Conservation (phyloP, 2,113 vertebrate genomes). For the Taxidea taxus region DNA sequence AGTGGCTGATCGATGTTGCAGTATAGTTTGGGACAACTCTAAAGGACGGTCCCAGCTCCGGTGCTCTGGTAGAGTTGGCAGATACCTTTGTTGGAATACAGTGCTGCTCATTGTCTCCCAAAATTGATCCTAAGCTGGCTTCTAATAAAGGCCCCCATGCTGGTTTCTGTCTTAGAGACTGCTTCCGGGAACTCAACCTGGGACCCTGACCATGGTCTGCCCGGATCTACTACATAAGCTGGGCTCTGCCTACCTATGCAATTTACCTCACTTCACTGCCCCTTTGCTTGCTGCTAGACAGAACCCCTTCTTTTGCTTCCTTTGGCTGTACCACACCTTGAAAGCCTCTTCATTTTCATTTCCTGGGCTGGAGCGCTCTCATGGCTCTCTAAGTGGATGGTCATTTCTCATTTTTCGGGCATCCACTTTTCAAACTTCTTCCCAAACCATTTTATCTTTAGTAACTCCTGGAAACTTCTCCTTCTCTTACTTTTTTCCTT, state of each 20-base stretch:
- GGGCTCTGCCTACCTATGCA: not conserved
- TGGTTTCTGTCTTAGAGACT: not conserved
- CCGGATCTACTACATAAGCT: not conserved
- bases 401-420: not conserved
- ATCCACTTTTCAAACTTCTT: not conserved
- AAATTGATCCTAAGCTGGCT: not conserved
- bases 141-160: not conserved
- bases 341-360: not conserved
- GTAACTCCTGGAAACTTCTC: not conserved
- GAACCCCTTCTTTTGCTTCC: not conserved
- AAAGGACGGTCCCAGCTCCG: not conserved
- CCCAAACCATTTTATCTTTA: not conserved
- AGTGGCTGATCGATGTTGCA: not conserved
- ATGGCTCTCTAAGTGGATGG: not conserved
- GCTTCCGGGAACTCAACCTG: not conserved
- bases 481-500: not conserved
- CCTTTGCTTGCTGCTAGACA: not conserved
- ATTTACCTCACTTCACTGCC: not conserved
- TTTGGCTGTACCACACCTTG: not conserved
- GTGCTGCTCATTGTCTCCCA: not conserved
- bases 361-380: not conserved
- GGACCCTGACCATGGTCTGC: not conserved
- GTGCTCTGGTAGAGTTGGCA: accelerated
- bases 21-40: not conserved
- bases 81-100: not conserved